Percentiles rank a stretch among this genome's conserved stretches.
phyloP scores from a whole-genome alignment of 2,797 vertebrate genomes.

The Numenius phaeopus region DNA sequence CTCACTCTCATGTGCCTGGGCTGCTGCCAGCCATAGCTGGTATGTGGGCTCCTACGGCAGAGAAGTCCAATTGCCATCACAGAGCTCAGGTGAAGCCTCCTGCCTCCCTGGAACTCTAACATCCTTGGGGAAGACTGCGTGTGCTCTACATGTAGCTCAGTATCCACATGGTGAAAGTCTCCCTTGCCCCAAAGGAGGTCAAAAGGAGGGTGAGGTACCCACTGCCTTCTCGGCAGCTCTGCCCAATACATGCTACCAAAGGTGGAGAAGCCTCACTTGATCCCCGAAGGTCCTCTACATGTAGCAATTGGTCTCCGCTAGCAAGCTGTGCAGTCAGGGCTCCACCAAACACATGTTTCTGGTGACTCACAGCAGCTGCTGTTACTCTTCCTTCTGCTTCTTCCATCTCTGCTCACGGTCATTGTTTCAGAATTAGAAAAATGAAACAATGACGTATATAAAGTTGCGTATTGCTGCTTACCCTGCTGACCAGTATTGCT shows the following conservation, averaged over 20 bases:
- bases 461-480: not conserved
- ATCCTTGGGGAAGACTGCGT: not conserved
- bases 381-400: slow-evolving; percentile 36
- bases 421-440: not conserved
- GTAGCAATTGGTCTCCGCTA: not conserved
- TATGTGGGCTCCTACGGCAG: accelerated
- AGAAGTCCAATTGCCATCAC: not conserved
- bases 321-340: not conserved
- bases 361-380: not conserved
- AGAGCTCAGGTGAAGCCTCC: not conserved
- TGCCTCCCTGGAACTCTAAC: not conserved
- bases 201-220: not conserved
- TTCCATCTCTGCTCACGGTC: not conserved
- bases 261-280: not conserved
- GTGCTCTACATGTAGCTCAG: not conserved
- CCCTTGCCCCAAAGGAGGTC: not conserved
- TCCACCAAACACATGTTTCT: not conserved
- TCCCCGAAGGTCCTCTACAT: not conserved
- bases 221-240: not conserved
- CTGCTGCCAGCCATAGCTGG: not conserved
- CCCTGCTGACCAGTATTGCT: not conserved
- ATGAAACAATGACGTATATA: not conserved
- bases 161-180: accelerated
- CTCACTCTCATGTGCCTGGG: not conserved
- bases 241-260: not conserved